Base-by-base conservation (phyloP, 2,797 vertebrate species). In the Enteromius radiatus region DNA sequence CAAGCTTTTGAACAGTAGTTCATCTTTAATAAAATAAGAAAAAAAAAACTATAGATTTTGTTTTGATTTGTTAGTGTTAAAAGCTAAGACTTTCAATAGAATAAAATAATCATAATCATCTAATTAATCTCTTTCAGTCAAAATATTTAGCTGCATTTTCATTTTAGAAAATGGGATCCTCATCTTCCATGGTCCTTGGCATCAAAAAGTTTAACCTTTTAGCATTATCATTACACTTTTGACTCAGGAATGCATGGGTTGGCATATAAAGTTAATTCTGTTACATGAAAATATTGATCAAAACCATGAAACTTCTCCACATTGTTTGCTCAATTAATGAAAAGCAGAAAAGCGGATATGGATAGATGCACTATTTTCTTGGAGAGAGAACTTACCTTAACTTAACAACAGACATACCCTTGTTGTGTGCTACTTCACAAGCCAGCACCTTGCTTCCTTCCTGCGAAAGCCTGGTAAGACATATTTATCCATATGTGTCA, bases 401-500 rank as follows among this genome's bases (percentile, higher is more conserved):
- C 31, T 31, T 31, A 31, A 31, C 31, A 31, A 31, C 31, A 31
- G 12, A 38, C 28, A 19, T 23, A 36, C 61, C 52, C 33, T 10
- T 23, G 19, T 49, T 65, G 45, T 76, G 65, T 63, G 41, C 33
- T 67, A 38, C 45, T 65, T 41, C 41, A 17, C 45, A 79, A 47
- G 61, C 12, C 61, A 43, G 19, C 47, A 54, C n/a, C 38, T 80
- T n/a, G 31, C 31, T 79, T 80, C 67, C 81, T 78, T 71, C 45
- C 26, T 65, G 64, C 10, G 59, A 75, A 81, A 59, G 45, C 38
- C 74, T 77, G 56, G 54, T 82, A 54, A 54, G 67, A 83, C 45
- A 64, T 73, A 76, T 69, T 71, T 63, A 78, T 86, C 82, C 84
- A 87, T 87, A 87, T 88, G 74, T 83, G 81, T 78, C 85, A 88